phyloP scores from a whole-genome alignment of 2,888 invertebrate genomes.

The Melipona bicolor region DNA sequence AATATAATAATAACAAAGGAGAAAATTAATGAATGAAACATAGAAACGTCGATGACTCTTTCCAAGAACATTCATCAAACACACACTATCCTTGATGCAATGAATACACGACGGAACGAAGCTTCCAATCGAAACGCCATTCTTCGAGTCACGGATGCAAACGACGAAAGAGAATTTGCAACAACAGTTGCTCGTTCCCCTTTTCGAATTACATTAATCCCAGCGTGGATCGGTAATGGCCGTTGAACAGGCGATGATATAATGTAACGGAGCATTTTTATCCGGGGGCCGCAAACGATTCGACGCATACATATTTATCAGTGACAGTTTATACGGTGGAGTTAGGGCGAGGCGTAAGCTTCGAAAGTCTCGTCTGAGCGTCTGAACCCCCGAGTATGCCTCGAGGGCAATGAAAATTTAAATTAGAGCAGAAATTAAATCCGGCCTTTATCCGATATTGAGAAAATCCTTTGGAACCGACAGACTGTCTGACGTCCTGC shows the following conservation, averaged over 20 bases:
- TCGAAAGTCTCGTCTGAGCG: slow-evolving; percentile 64
- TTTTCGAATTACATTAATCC: slow-evolving; percentile 10
- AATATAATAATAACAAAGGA: neutral
- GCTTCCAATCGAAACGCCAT: neutral
- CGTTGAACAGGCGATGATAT: slow-evolving; percentile 34
- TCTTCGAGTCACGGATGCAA: neutral
- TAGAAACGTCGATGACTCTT: neutral
- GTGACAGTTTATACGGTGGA: slow-evolving; percentile 64
- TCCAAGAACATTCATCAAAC: neutral
- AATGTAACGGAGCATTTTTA: slow-evolving; percentile 54
- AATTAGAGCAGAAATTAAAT: slow-evolving; percentile 73
- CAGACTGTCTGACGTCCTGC: slow-evolving; percentile 64
- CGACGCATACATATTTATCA: slow-evolving; percentile 67
- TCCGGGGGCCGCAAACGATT: slow-evolving; percentile 36
- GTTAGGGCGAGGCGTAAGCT: slow-evolving; percentile 60
- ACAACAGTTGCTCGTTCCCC: slow-evolving; percentile 9
- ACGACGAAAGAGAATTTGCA: slow-evolving; percentile 3
- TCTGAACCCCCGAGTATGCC: slow-evolving; percentile 57
- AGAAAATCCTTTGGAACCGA: slow-evolving; percentile 68
- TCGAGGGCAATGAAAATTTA: slow-evolving; percentile 71
- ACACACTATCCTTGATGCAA: neutral
- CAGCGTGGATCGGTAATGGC: neutral
- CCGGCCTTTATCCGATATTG: slow-evolving; percentile 72
- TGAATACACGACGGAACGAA: too few species aligned
- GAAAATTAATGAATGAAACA: neutral